These are phyloP conservation scores for Esox masquinongy DNA, from an alignment of 2,797 vertebrate species.

Conservation along the genomic window DNA sequence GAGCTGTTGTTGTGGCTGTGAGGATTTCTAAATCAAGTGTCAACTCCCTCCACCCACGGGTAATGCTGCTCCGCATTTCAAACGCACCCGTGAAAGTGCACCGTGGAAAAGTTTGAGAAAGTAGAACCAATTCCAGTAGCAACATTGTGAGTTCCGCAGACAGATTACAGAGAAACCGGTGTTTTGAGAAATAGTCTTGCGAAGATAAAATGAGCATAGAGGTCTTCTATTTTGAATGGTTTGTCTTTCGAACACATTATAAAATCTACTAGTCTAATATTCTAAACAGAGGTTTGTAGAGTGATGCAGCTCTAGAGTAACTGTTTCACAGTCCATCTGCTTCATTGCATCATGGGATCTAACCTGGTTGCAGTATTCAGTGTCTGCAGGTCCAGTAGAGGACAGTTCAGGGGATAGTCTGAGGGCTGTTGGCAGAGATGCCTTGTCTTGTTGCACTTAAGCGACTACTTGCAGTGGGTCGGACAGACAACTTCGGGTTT, in stretches of 20 bases:
- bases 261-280: not conserved
- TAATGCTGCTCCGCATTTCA: not conserved
- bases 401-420: too few relatives aligned
- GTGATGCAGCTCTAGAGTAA: too few relatives aligned
- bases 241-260: not conserved
- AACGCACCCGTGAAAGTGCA: not conserved
- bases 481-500: too few relatives aligned
- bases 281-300: too few relatives aligned
- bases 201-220: not conserved
- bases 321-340: too few relatives aligned
- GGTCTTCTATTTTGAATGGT: not conserved
- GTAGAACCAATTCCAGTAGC: not conserved
- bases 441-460: too few relatives aligned
- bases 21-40: not conserved
- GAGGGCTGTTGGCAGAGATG: too few relatives aligned
- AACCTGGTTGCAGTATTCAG: too few relatives aligned
- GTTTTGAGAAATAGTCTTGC: not conserved
- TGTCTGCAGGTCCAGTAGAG: too few relatives aligned
- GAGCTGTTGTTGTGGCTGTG: not conserved
- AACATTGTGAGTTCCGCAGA: not conserved
- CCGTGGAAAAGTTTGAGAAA: not conserved
- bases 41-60: not conserved
- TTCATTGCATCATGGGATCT: too few relatives aligned
- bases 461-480: too few relatives aligned
- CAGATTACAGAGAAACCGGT: not conserved